Evolutionary conservation across 2,113 vertebrate genomes (phyloP).

Genomic region (Orientallactaga bullata): DNA sequence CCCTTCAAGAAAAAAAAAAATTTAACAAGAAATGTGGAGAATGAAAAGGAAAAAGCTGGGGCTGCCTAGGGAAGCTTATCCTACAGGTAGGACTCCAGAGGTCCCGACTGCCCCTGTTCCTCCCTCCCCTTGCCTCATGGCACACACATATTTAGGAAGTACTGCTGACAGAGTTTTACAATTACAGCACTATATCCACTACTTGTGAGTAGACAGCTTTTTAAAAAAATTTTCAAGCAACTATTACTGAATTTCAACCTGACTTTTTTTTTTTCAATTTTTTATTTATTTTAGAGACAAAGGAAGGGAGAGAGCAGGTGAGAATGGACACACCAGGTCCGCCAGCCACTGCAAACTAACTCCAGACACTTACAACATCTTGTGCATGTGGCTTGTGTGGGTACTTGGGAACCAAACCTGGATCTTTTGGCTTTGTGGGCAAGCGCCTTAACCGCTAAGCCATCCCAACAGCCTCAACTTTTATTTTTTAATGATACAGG

Average conservation of each 20-base stretch:
- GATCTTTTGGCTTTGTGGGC: no score
- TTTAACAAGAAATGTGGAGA: not conserved
- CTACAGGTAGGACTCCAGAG: not conserved
- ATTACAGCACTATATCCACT: not conserved
- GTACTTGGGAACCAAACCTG: no score
- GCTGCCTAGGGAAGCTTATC: not conserved
- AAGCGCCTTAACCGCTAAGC: no score
- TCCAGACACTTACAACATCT: no score
- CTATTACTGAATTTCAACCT: not conserved
- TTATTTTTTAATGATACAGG: not conserved
- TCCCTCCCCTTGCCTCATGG: not conserved
- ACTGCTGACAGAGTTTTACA: not conserved
- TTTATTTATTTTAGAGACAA: no score
- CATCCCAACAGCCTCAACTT: not conserved
- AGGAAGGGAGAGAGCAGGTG: no score
- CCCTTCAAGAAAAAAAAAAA: not conserved
- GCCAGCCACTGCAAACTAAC: no score
- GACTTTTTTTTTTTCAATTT: no score
- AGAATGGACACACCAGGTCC: no score
- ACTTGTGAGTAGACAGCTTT: not conserved
- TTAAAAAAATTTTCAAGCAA: slow-evolving; percentile 55
- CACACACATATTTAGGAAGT: not conserved
- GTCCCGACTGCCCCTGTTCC: not conserved
- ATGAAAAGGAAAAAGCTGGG: not conserved
- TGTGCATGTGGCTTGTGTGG: no score